Evolutionary conservation across 2,113 vertebrate genomes (phyloP).

Genomic region (Kryptolebias marmoratus): DNA sequence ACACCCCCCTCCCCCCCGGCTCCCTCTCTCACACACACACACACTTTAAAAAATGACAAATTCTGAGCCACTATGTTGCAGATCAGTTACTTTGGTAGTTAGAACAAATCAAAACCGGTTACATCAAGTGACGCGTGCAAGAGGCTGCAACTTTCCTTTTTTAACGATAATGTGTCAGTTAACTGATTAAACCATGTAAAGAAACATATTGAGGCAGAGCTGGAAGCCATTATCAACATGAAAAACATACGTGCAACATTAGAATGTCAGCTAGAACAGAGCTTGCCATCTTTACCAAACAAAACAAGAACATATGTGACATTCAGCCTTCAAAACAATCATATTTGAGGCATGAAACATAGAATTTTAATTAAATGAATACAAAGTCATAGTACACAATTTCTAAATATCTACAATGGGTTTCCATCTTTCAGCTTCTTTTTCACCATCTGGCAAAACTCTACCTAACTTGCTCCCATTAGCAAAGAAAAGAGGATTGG

Average conservation of each 20-base stretch:
- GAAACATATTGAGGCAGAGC: constrained; percentile 4
- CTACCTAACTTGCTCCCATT: too few species aligned
- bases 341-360: too few species aligned
- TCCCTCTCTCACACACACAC: constrained; percentile 10
- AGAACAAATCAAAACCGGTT: constrained; percentile 3
- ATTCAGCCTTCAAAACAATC: too few species aligned
- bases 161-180: constrained; percentile 7
- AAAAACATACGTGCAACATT: not conserved
- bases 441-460: too few species aligned
- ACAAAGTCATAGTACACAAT: not conserved
- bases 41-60: constrained; percentile 19
- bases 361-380: too few species aligned
- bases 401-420: not conserved
- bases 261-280: too few species aligned
- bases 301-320: too few species aligned
- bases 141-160: not conserved
- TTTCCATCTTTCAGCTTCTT: too few species aligned
- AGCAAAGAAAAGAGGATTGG: too few species aligned
- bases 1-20: constrained; percentile 10
- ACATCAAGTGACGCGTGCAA: constrained; percentile 2
- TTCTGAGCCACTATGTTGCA: not conserved
- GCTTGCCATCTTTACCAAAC: too few species aligned
- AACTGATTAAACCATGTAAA: constrained; percentile 2
- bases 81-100: not conserved
- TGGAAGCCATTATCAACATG: not conserved